A percentile compares a stretch with the other conserved stretches of the same genome.
Conservation (phyloP, 2,113 vertebrate genomes). For the Macroglossus sobrinus region DNA sequence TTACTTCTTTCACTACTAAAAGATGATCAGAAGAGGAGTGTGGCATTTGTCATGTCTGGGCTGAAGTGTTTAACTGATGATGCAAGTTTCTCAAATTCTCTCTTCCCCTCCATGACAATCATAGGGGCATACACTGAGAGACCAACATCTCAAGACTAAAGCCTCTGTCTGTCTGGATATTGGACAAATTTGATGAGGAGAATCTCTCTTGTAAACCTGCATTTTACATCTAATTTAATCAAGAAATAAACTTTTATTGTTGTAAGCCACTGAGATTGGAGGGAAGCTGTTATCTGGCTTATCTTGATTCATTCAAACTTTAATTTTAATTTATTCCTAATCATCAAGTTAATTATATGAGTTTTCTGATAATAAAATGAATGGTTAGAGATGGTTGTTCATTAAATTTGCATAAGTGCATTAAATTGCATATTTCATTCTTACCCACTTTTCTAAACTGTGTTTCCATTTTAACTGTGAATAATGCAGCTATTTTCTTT, state of each 20-base stretch:
- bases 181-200: not conserved
- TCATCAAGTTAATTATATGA: not conserved
- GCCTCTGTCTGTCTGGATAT: not conserved
- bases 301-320: not conserved
- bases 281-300: not conserved
- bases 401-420: not conserved
- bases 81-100: not conserved
- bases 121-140: not conserved
- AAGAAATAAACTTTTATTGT: not conserved
- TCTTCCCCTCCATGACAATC: not conserved
- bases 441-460: not conserved
- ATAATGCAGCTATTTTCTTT: constrained; percentile 14
- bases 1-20: not conserved
- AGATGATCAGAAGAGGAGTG: not conserved
- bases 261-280: not conserved
- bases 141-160: not conserved
- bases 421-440: not conserved
- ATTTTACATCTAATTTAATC: not conserved
- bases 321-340: constrained; percentile 30
- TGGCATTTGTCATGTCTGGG: not conserved
- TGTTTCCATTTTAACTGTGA: not conserved
- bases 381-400: not conserved
- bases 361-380: not conserved
- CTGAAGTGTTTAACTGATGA: not conserved
- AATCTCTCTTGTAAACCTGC: not conserved